Evolutionary conservation across 2,888 invertebrate species (phyloP).

Genomic region (Bursaphelenchus okinawaensis): DNA sequence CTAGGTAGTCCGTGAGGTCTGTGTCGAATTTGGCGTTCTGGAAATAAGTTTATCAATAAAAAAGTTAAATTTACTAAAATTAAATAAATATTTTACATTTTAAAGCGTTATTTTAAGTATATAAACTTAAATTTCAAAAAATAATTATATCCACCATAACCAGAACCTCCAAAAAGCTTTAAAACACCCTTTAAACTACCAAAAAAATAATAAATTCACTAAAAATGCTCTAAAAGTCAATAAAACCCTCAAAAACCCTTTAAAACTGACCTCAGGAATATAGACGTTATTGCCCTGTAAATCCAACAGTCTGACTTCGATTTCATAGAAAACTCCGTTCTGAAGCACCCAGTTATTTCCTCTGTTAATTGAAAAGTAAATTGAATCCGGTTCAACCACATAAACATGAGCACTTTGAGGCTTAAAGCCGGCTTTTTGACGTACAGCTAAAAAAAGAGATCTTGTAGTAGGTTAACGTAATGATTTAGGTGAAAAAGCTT

Average conservation of each 20-base stretch:
- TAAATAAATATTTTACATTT: too few relatives aligned
- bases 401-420: constrained; percentile 66
- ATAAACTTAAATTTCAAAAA: too few relatives aligned
- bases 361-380: constrained; percentile 66
- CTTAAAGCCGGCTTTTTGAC: constrained; percentile 25
- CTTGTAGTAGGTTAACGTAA: too few relatives aligned
- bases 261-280: constrained; percentile 39
- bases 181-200: too few relatives aligned
- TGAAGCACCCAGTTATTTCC: constrained; percentile 67
- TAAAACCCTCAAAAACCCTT: too few relatives aligned
- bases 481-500: too few relatives aligned
- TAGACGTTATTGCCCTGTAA: constrained; percentile 42
- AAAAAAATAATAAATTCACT: too few relatives aligned
- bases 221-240: too few relatives aligned
- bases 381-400: constrained; percentile 66
- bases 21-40: constrained; percentile 43
- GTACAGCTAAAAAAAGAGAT: constrained; percentile 8
- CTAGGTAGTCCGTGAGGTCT: constrained; percentile 28
- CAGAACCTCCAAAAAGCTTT: too few relatives aligned
- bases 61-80: constrained; percentile 12
- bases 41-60: constrained; percentile 13
- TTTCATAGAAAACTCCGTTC: constrained; percentile 44
- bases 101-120: too few relatives aligned
- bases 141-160: too few relatives aligned
- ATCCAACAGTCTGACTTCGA: constrained; percentile 39